Evolutionary conservation across 2,888 invertebrate genomes (phyloP), one percentile per base, ranked within the genome.

Genomic region (Pterostichus niger): DNA sequence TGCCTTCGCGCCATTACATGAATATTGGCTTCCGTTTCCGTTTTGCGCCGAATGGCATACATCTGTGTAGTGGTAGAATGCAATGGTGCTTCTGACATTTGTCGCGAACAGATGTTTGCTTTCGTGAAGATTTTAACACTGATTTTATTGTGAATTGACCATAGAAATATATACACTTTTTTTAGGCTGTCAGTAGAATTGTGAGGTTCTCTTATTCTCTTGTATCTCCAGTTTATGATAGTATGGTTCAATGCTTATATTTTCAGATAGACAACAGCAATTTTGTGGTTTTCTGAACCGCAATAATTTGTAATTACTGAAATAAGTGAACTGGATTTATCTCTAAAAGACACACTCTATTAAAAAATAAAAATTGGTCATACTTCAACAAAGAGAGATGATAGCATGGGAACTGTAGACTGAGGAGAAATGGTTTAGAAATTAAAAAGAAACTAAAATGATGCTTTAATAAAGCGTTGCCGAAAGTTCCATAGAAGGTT

Each of bases 11-110:
- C 68, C 10, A 6, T 71, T 71, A 71, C 44, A 71, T 71, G 68
- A 71, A 71, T 71, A 71, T 71, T 71, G 68, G 46, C 68, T 71
- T 71, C 68, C 68, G 68, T 44, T 71, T 71, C 68, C 68, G 68
- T 9, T 17, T 15, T 71, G 44, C 17, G 17, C 44, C 44, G 17
- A 71, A 44, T 17, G 44, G 40, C 35, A 44, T 44, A 40, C 68
- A 71, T 71, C 68, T 71, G 59, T 24, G 31, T 59, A 40, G 40
- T 40, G 9, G 40, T 40, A 17, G 31, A 59, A 31, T 11, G 56
- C 56, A 56, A 17, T 56, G 13, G 56, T 56, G 68, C 44, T 44
- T 40, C 44, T 71, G 68, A 71, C 44, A 71, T 40, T 71, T 44
- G 56, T 40, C 40, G 68, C 13, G 13, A 17, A 44, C 68, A 71